Percentiles rank a stretch among this genome's conserved stretches.
These are phyloP conservation scores for Clostera curtula DNA, from an alignment of 2,888 invertebrate genomes.

Conservation along the genomic window DNA sequence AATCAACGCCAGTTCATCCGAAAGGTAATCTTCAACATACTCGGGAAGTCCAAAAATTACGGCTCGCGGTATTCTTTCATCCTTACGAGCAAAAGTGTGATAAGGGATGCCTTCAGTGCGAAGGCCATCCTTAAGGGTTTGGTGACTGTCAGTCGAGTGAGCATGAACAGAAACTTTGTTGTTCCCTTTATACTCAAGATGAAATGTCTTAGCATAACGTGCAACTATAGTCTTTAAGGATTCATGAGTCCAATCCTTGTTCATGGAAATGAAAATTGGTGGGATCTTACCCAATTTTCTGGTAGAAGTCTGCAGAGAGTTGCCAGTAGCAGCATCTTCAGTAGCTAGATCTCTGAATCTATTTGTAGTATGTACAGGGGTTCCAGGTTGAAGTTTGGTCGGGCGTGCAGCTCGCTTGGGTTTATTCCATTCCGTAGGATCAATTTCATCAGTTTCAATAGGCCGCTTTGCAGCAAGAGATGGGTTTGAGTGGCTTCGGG, in stretches of 20 bases:
- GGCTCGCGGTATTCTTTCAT: conserved; percentile 5
- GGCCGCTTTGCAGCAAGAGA: no score
- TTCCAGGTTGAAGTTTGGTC: no score
- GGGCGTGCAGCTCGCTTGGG: no score
- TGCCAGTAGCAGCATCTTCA: no score
- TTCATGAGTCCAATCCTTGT: conserved; percentile 6
- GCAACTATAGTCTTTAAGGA: conserved; percentile 2
- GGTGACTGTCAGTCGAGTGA: conserved; percentile 5
- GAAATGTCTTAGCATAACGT: conserved; percentile 2
- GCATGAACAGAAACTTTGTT: conserved; percentile 5
- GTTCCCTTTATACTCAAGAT: conserved; percentile 7
- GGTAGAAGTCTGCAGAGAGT: no score
- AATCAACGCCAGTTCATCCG: conserved; percentile 1
- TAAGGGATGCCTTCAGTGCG: conserved; percentile 1
- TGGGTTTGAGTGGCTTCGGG: no score
- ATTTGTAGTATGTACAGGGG: no score
- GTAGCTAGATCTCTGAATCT: no score
- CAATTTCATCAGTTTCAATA: no score
- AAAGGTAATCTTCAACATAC: conserved; percentile 1
- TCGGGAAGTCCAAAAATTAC: conserved; percentile 7
- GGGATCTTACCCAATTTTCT: no score
- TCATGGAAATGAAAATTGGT: conserved; percentile 3
- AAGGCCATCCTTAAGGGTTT: conserved; percentile 5
- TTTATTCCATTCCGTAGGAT: no score
- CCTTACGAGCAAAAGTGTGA: conserved; percentile 7